These are phyloP conservation scores for Lasius fuliginosus DNA, from an alignment of 2,888 invertebrate species.

Conservation along the genomic window DNA sequence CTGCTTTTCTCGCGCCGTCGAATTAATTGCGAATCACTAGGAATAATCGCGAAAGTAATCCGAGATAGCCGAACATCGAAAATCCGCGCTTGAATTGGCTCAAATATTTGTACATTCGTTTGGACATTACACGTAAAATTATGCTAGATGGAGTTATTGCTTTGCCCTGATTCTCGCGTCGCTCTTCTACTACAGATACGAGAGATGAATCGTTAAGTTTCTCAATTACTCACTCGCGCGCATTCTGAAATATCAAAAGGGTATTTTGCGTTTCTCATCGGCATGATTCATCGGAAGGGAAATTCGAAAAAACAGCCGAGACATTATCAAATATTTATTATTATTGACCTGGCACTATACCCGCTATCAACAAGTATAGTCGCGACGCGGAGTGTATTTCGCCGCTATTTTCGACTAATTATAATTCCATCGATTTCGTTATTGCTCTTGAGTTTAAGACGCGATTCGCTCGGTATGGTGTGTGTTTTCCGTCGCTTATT, in stretches of 20 bases:
- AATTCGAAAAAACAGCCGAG: slow-evolving; percentile 50
- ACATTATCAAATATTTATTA: slow-evolving; percentile 51
- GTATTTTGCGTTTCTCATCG: slow-evolving; percentile 49
- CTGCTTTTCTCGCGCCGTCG: slow-evolving; percentile 7
- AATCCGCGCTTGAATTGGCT: slow-evolving; percentile 60
- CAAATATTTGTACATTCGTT: slow-evolving; percentile 69
- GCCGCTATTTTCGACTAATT: slow-evolving; percentile 42
- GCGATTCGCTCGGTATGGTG: slow-evolving; percentile 35
- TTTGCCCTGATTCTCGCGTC: slow-evolving; percentile 59
- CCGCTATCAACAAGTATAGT: slow-evolving; percentile 23
- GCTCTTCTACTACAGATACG: slow-evolving; percentile 27
- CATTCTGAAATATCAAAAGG: slow-evolving; percentile 48
- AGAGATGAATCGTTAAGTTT: slow-evolving; percentile 60
- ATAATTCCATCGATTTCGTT: slow-evolving; percentile 34
- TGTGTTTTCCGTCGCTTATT: slow-evolving; percentile 13
- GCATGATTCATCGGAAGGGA: slow-evolving; percentile 41
- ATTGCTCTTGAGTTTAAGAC: slow-evolving; percentile 42
- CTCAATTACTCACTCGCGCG: slow-evolving; percentile 37
- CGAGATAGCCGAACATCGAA: slow-evolving; percentile 58
- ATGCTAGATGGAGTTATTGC: slow-evolving; percentile 71
- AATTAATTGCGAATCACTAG: slow-evolving; percentile 40
- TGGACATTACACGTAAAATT: slow-evolving; percentile 66
- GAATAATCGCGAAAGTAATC: slow-evolving; percentile 22
- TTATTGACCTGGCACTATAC: slow-evolving; percentile 19
- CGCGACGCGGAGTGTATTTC: neutral